Conservation (phyloP, 2,113 vertebrate genomes). For the Entelurus aequoreus region DNA sequence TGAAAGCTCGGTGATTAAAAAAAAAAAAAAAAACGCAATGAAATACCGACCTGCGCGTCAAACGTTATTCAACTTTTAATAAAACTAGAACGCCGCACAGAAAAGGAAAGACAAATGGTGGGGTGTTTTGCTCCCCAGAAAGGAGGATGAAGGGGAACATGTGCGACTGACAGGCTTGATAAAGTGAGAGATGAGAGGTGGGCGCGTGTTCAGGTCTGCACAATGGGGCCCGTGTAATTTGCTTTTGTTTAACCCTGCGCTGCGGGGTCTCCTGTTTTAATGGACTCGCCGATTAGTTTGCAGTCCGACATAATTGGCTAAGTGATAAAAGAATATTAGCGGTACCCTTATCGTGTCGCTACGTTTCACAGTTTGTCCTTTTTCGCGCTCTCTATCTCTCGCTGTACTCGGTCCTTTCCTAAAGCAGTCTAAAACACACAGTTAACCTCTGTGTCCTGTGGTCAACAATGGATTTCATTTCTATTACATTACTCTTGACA, state of each 20-base stretch:
- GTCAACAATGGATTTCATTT: conserved; percentile 11
- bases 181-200: conserved; percentile 23
- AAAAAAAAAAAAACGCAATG: not conserved
- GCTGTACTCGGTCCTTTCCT: not conserved
- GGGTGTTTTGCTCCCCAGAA: conserved; percentile 15
- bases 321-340: conserved; percentile 65
- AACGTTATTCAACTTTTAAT: conserved; percentile 42
- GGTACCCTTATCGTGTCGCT: conserved; percentile 38
- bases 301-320: conserved; percentile 68
- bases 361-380: not conserved
- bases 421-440: not conserved
- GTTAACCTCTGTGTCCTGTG: conserved; percentile 1
- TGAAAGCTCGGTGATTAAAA: conserved; percentile 6
- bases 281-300: conserved; percentile 71
- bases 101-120: not conserved
- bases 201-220: conserved; percentile 9
- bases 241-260: conserved; percentile 70
- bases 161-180: not conserved
- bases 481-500: conserved; percentile 23
- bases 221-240: conserved; percentile 55
- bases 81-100: conserved; percentile 36
- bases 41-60: conserved; percentile 15
- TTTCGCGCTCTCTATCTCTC: not conserved
- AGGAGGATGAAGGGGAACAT: conserved; percentile 31
- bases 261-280: conserved; percentile 70